These are phyloP conservation scores for Hypotaenidia philippensis DNA, from an alignment of 2,797 vertebrate species.

Conservation along the genomic window DNA sequence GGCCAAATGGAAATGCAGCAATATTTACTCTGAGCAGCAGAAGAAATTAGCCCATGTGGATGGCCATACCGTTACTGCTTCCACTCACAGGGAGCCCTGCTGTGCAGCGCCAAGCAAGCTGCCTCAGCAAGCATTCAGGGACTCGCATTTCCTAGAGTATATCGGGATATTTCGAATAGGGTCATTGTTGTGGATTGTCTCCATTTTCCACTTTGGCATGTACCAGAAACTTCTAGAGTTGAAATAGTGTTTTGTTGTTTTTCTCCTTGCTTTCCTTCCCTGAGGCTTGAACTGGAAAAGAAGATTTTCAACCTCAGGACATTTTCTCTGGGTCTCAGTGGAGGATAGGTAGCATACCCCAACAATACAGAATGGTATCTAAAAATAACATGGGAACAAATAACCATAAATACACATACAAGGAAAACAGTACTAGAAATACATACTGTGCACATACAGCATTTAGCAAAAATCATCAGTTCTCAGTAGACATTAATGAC, in stretches of 20 bases:
- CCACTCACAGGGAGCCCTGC: rapidly evolving
- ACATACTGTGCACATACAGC: not conserved
- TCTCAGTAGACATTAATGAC: not conserved
- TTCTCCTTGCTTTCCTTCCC: not conserved
- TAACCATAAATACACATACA: not conserved
- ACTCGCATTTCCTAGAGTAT: not conserved
- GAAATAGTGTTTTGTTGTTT: not conserved
- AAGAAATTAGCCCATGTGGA: not conserved
- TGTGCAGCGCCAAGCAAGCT: too few relatives aligned
- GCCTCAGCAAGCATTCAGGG: not conserved
- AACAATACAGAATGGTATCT: not conserved
- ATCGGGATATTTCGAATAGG: not conserved
- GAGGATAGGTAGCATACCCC: not conserved
- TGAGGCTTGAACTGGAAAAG: not conserved
- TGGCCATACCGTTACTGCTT: not conserved
- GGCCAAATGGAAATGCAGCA: not conserved
- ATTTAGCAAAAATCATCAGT: not conserved
- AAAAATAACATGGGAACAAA: not conserved
- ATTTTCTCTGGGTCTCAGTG: not conserved
- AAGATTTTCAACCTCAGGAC: not conserved
- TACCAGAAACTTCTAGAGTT: not conserved
- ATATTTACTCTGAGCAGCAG: not conserved
- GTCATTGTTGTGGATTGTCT: not conserved
- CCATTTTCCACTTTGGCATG: not conserved
- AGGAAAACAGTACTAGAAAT: not conserved